Evolutionary conservation across 2,888 invertebrate genomes (phyloP), one percentile per base, ranked within the genome.

Genomic region (Nomada flava): DNA sequence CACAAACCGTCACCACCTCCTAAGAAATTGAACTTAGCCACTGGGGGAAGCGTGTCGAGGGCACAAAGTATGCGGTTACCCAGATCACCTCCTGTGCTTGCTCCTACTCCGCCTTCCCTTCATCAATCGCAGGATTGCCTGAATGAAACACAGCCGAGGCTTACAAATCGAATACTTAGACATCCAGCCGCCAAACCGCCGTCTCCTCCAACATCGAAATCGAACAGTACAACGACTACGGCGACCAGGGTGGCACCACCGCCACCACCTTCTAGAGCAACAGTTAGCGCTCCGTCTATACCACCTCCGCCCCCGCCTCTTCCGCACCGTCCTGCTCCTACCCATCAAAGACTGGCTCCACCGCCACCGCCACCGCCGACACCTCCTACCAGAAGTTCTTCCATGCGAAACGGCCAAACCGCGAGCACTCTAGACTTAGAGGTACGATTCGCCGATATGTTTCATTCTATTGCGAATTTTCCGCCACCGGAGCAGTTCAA

Each of bases 41-140:
- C 81, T 0, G 85, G 84, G 52, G 89, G 85, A 52, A 89, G 94
- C 76, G 96, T 97, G 4, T 95, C 96, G 13, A 94, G 98, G 82
- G 97, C 98, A 87, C 98, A 97, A 93, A 98, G 98, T 93, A 97
- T 98, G 97, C 95, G 97, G 93, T 95, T 96, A 88, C 97, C 97
- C 42, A 96, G 97, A 94, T 97, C 95, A 1, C 95, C 95, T 0
- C 95, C 95, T 0, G 95, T 95, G 1, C 94, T 95, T 59, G 94
- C 95, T 55, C 94, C 95, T 18, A 90, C 91, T 1, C 93, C 95
- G 29, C 94, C 95, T 4, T 94, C 95, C 20, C 93, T 95, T 72
- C 95, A 95, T 80, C 95, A 95, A 83, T 95, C 95, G 0, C 94
- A 95, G 80, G 95, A 95, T 88, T 94, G 94, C n/a, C 83, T 95